Evolutionary conservation across 2,888 invertebrate species (phyloP), one percentile per base, ranked within the genome.

Genomic region (Archips crataeganus): DNA sequence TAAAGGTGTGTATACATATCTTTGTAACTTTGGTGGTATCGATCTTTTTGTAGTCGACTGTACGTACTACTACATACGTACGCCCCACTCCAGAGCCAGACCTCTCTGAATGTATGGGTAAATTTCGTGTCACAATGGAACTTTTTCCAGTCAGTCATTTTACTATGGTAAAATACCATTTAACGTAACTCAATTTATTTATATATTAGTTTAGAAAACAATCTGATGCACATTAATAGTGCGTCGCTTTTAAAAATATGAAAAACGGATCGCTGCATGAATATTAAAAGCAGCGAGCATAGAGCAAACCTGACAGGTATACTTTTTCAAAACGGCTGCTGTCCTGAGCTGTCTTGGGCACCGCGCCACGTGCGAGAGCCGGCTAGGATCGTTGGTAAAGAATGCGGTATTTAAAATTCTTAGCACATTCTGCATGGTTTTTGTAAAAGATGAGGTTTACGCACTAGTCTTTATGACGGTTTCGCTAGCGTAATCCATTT

Each of bases 261-360:
- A 34, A n/a, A 63, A 63, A 36, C 63, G 47, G 36, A 59, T 59
- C 32, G 45, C 66, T 61, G 54, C 62, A 67, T 57, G 54, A 63
- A 62, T 67, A 67, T 72, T 72, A 73, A 72, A 67, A 59, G 39
- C n/a, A 59, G 64, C 49, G 36, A 15, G 69, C 69, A 51, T 68
- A 68, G 63, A 73, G 36, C n/a, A 73, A 62, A 63, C 23, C 86
- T 84, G 84, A 87, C 83, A 79, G 78, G 80, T 84, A 87, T 79
- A 87, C 87, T 91, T 89, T 91, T 92, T 89, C 87, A 90, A 89
- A 82, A 91, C 91, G 91, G 89, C 89, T 81, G 86, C 82, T 86
- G 87, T 86, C 85, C 86, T 87, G 69, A 60, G 84, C 85, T 87
- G 90, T 86, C 87, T 45, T 10, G 11, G 2, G 45, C 10, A 45